phyloP scores from a whole-genome alignment of 1,140 invertebrate genomes.

The Trachymyrmex septentrionalis region DNA sequence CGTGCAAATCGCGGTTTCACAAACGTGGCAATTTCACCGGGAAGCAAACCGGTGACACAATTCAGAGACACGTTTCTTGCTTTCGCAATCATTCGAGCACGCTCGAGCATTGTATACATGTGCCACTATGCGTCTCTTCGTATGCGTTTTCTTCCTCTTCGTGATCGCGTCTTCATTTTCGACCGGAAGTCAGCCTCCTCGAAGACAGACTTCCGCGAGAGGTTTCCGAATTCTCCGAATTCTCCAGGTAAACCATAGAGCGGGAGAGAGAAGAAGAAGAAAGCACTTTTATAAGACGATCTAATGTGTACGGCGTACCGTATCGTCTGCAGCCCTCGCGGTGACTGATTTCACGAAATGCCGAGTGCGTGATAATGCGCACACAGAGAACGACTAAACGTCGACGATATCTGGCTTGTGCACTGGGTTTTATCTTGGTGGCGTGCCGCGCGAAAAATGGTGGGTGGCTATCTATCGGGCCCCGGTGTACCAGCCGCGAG shows the following conservation, averaged over 20 bases:
- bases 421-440: constrained; percentile 79
- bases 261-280: background rate
- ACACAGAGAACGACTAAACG: constrained; percentile 62
- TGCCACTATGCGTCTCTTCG: background rate
- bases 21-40: constrained; percentile 33
- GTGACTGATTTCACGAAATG: constrained; percentile 84
- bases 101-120: constrained; percentile 1
- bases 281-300: constrained; percentile 68
- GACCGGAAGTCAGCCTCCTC: background rate
- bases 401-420: constrained; percentile 79
- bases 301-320: constrained; percentile 72
- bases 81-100: constrained; percentile 4
- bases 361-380: constrained; percentile 81
- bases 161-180: background rate
- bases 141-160: constrained; percentile 8
- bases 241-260: background rate
- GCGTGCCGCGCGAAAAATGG: constrained; percentile 81
- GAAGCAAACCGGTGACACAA: constrained; percentile 47
- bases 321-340: constrained; percentile 73
- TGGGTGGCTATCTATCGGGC: constrained; percentile 77
- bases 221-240: background rate
- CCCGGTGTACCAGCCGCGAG: constrained; percentile 69
- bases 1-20: constrained; percentile 21
- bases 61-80: constrained; percentile 54
- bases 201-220: background rate